A percentile compares a stretch with the other conserved stretches of the same genome.
phyloP scores from a whole-genome alignment of 1,140 invertebrate species.

The Zeugodacus cucurbitae region DNA sequence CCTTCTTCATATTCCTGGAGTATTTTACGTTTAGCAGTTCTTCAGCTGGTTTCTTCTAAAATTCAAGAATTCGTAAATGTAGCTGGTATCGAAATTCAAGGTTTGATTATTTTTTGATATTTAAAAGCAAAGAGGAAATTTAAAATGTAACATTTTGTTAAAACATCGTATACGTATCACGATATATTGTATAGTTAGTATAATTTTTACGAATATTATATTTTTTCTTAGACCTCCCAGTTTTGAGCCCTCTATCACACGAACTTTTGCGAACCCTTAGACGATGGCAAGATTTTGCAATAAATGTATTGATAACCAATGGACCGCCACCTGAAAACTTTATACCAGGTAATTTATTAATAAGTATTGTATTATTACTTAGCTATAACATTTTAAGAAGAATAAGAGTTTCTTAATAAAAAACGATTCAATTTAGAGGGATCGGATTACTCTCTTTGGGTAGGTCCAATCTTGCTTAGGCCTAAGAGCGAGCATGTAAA shows the following conservation, averaged over 20 bases:
- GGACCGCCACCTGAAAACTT: slow-evolving; percentile 80
- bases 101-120: slow-evolving; percentile 67
- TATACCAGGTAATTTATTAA: slow-evolving; percentile 71
- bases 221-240: slow-evolving; percentile 79
- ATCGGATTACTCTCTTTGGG: too few species aligned
- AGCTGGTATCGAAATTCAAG: slow-evolving; percentile 91
- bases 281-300: slow-evolving; percentile 82
- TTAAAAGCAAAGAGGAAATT: too few species aligned
- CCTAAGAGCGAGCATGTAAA: too few species aligned
- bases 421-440: too few species aligned
- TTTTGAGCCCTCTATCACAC: slow-evolving; percentile 93
- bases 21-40: slow-evolving; percentile 88
- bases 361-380: too few species aligned
- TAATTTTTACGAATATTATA: slow-evolving; percentile 74
- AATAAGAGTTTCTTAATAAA: too few species aligned
- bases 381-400: too few species aligned
- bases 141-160: too few species aligned
- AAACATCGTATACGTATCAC: too few species aligned
- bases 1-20: slow-evolving; percentile 95
- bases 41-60: slow-evolving; percentile 85
- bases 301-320: slow-evolving; percentile 65
- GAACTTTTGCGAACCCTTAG: slow-evolving; percentile 85
- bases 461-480: too few species aligned
- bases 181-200: too few species aligned
- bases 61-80: slow-evolving; percentile 77